phyloP scores from a whole-genome alignment of 1,140 invertebrate species.

The Papilio dardanus region DNA sequence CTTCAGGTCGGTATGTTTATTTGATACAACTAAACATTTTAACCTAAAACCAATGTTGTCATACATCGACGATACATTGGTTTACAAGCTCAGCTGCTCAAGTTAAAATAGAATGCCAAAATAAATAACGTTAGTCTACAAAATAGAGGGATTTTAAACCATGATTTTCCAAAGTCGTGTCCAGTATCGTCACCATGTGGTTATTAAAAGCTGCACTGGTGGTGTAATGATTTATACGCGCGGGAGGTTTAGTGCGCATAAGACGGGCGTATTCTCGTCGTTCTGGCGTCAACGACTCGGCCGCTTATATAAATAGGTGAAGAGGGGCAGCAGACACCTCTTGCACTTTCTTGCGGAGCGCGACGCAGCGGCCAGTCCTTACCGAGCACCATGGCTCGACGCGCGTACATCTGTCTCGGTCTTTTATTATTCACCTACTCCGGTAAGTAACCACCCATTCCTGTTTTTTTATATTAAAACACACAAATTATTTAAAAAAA shows the following conservation, averaged over 20 bases:
- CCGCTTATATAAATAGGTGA: slow-evolving; percentile 81
- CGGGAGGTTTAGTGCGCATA: slow-evolving; percentile 62
- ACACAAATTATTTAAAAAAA: slow-evolving; percentile 20
- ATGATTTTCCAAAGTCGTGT: slow-evolving; percentile 45
- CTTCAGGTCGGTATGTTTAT: background rate
- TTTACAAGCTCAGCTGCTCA: background rate
- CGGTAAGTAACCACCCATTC: slow-evolving; percentile 63
- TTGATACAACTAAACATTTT: background rate
- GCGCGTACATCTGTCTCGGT: slow-evolving; percentile 76
- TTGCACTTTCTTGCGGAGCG: slow-evolving; percentile 79
- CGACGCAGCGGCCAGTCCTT: slow-evolving; percentile 73
- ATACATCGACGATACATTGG: background rate
- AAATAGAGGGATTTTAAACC: background rate
- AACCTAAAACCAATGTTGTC: background rate
- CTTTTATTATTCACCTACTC: slow-evolving; percentile 70
- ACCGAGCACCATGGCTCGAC: slow-evolving; percentile 81
- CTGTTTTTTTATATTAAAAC: slow-evolving; percentile 28
- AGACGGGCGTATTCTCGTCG: slow-evolving; percentile 65
- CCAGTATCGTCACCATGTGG: slow-evolving; percentile 53
- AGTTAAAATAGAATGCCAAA: background rate
- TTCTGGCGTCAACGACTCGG: slow-evolving; percentile 60
- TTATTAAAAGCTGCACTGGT: slow-evolving; percentile 70
- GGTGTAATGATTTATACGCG: slow-evolving; percentile 58
- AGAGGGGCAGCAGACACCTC: slow-evolving; percentile 78
- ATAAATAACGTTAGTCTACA: background rate